phyloP scores from a whole-genome alignment of 2,113 vertebrate genomes.

The Piliocolobus tephrosceles region DNA sequence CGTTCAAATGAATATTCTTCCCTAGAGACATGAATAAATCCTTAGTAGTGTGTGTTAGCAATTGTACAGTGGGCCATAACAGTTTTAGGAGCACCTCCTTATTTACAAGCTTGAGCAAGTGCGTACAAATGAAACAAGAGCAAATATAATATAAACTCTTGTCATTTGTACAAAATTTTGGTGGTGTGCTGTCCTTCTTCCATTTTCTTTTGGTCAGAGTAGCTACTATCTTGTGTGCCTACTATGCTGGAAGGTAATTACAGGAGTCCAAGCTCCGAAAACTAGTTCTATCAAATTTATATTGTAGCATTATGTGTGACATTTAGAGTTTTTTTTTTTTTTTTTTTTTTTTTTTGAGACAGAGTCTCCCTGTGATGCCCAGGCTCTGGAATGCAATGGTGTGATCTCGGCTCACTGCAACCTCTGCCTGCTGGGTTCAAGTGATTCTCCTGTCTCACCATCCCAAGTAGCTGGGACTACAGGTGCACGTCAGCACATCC shows the following conservation, averaged over 20 bases:
- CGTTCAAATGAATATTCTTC: conserved; percentile 5
- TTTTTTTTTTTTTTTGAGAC: too few species aligned
- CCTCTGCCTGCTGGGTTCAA: too few species aligned
- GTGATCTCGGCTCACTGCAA: too few species aligned
- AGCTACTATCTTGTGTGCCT: neutral
- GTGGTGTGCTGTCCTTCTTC: neutral
- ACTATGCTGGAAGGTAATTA: neutral
- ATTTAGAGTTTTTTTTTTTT: neutral
- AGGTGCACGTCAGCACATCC: too few species aligned
- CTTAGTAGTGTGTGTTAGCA: conserved; percentile 10
- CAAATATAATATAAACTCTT: neutral
- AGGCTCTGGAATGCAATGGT: too few species aligned
- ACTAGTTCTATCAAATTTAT: neutral
- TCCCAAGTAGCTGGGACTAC: too few species aligned
- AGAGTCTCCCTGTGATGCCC: too few species aligned
- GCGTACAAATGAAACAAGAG: neutral
- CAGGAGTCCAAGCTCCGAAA: neutral
- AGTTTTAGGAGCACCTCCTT: neutral
- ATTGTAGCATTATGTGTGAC: neutral
- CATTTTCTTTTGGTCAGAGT: neutral
- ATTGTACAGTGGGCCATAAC: neutral
- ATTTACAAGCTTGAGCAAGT: conserved; percentile 20
- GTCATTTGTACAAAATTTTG: neutral
- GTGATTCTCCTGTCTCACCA: too few species aligned
- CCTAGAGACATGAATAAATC: neutral